Evolutionary conservation across 1,140 invertebrate genomes (phyloP).

Genomic region (Lineus longissimus): DNA sequence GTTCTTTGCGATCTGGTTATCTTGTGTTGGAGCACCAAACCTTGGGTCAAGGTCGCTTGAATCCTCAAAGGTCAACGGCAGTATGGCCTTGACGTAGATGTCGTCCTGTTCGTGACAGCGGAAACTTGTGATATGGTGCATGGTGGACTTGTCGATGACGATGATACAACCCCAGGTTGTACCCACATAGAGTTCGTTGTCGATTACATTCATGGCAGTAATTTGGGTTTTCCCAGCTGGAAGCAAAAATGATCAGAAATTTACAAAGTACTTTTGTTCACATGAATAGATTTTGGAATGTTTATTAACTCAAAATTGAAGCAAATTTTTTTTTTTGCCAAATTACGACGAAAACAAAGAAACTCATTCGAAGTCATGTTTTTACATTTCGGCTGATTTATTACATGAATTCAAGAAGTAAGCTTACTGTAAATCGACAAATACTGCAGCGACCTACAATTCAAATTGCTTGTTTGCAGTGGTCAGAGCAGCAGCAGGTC

Average conservation of each 20-base stretch:
- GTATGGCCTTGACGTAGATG: not conserved
- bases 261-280: too few species aligned
- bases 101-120: constrained; percentile 4
- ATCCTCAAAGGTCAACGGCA: not conserved
- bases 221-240: not conserved
- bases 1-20: not conserved
- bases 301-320: too few species aligned
- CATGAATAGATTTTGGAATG: too few species aligned
- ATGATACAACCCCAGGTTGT: constrained; percentile 3
- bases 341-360: too few species aligned
- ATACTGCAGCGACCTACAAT: too few species aligned
- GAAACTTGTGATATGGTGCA: not conserved
- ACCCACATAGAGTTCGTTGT: constrained; percentile 1
- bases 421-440: too few species aligned
- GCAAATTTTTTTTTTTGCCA: too few species aligned
- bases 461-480: too few species aligned
- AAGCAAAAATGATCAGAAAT: not conserved
- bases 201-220: not conserved
- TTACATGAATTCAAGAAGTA: too few species aligned
- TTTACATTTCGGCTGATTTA: too few species aligned
- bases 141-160: not conserved
- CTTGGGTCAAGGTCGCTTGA: not conserved
- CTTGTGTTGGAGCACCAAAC: not conserved
- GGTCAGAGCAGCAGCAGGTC: too few species aligned
- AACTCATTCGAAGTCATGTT: too few species aligned